Evolutionary conservation across 2,797 vertebrate genomes (phyloP), one percentile per base, ranked within the genome.

Genomic region (Astyanax mexicanus): DNA sequence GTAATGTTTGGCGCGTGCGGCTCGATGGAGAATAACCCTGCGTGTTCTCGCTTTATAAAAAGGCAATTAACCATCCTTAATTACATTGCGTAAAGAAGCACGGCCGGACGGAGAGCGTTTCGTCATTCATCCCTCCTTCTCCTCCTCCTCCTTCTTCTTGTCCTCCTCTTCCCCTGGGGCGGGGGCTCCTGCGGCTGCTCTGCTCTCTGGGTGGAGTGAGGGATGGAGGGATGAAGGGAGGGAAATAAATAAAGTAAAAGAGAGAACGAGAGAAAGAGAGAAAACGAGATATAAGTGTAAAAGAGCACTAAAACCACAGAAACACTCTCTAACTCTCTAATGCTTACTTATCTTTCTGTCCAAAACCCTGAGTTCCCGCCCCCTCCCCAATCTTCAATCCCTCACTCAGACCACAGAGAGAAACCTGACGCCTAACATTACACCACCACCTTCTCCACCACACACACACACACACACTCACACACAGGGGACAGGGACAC

Each of bases 361-460:
- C 88, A 88, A 67, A 62, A 85, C 77, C 77, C 75, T 72, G 80
- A 78, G 45, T 37, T 65, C 57, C 78, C 80, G 73, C 29, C 76
- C 86, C 85, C 82, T n/a, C n/a, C n/a, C n/a, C n/a, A n/a, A n/a
- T n/a, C n/a, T n/a, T n/a, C n/a, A n/a, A 82, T 80, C 80, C 84
- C 86, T 88, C 87, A 49, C 84, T 85, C 80, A 61, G 72, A 89
- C 90, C 90, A 45, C 91, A 89, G 82, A 88, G 82, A 87, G 93
- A 92, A 93, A 94, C 84, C 84, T 84, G 88, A 94, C 90, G 84
- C 87, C 86, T 88, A 84, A 88, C 89, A 92, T 93, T 91, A 91
- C 51, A 27, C 21, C 51, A 27, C 81, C 74, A 80, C 80, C 69
- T 74, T 45, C 66, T 45, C 51, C 11, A 1, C 11, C 69, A 52